Evolutionary conservation across 2,113 vertebrate species (phyloP), one percentile per base, ranked within the genome.

Genomic region (Murina feae): DNA sequence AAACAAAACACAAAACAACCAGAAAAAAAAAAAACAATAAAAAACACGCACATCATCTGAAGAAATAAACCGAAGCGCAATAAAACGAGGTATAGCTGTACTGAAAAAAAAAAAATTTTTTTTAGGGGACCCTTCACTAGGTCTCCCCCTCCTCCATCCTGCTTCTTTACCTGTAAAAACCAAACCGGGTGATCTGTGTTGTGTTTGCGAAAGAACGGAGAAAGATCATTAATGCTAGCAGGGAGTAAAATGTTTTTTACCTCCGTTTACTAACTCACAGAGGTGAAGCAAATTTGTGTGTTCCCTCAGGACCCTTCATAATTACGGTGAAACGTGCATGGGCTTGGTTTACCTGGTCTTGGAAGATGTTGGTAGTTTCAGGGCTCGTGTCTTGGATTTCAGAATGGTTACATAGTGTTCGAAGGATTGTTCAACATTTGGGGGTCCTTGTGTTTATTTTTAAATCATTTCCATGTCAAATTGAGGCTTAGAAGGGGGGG

Each of bases 381-480:
- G 68, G 39, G 17, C 10, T 90, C 32, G 2, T 60, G 69, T 35
- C 75, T 89, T 88, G 94, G 39, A 49, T 83, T 94, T 94, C 35
- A 82, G 66, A 44, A 75, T 86, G 90, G 10, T 30, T 75, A 5
- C 35, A 42, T 90, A 32, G 63, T 88, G 87, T 92, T 51, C 25
- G 76, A 80, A 89, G 47, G 42, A 25, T 85, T 75, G 37, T 95
- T 90, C 49, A 81, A n/a, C 65, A 90, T 75, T 95, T 90, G 39
- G 35, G 49, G 39, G 7, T 78, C 79, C 80, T 96, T 92, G 18
- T 58, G 6, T 95, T 96, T 96, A 63, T 75, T 94, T 97, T 95
- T 53, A 96, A 93, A 60, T 66, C 28, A 20, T 92, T 93, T 63
- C 39, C 42, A 42, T n/a, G 30, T 39, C 65, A 89, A 23, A 89